Evolutionary conservation across 2,888 invertebrate species (phyloP), one percentile per base, ranked within the genome.

Genomic region (Eristalis intricaria): DNA sequence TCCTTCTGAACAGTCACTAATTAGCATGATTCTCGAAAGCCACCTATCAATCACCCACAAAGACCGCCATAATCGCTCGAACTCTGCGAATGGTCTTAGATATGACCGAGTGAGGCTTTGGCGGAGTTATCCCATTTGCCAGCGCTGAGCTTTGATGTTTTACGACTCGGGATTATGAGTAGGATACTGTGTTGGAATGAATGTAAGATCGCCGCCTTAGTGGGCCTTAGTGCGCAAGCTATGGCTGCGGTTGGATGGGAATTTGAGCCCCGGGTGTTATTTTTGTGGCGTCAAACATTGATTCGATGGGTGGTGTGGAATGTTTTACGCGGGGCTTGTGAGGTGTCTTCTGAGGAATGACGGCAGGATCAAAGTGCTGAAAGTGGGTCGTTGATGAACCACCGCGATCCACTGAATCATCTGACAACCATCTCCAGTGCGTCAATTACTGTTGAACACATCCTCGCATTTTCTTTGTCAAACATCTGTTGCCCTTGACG

Each of bases 101-200:
- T 60, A 73, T 79, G 79, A 79, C 65, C 66, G 79, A 79, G 79
- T 73, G 79, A 71, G 71, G 65, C 71, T 73, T 73, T 71, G 5
- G 15, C 19, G n/a, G 15, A 32, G 50, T 29, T 38, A 35, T 40
- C 66, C 22, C 13, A 58, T 56, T 69, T 63, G 60, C 15, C 26
- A 60, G 26, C 26, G 32, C 68, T 23, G 35, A 38, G 40, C 50
- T 63, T 63, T 68, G 61, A 77, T 50, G 32, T 63, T 38, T 23
- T 43, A 43, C 43, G 43, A 43, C 43, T 43, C 43, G 43, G 23
- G 58, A 58, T 58, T 58, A 58, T 15, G 60, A 19, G 19, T n/a
- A 19, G 50, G 19, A 19, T 19, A 19, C 50, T 19, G 50, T 8
- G 19, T 19, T 50, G 8, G 19, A 50, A 50, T 8, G 2, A 50